phyloP scores from a whole-genome alignment of 2,797 vertebrate species.

The Falco rusticolus region DNA sequence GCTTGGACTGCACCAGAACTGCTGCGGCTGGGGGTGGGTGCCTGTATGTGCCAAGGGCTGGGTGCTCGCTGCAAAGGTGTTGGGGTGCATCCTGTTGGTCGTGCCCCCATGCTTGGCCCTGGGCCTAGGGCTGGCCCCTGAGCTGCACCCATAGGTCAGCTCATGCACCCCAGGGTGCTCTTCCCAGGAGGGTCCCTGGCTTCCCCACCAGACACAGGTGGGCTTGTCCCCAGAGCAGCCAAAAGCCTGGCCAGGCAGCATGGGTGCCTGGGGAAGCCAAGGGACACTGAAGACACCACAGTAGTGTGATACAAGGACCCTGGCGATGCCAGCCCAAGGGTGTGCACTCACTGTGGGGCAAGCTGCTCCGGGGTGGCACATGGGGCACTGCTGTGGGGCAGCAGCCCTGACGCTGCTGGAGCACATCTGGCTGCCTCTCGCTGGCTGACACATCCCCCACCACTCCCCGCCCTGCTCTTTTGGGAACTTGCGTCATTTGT shows the following conservation, averaged over 20 bases:
- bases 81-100: neutral
- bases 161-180: neutral
- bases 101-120: fast-evolving
- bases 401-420: neutral
- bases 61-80: fast-evolving
- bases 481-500: constrained; percentile 54
- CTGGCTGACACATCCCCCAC: neutral
- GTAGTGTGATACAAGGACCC: neutral
- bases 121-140: neutral
- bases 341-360: neutral
- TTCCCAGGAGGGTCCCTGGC: neutral
- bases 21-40: neutral
- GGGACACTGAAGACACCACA: neutral
- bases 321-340: fast-evolving
- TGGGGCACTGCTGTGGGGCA: neutral
- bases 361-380: neutral
- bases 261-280: neutral
- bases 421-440: neutral
- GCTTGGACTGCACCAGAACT: neutral
- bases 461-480: neutral
- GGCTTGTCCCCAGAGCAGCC: neutral
- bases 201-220: fast-evolving
- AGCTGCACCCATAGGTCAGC: fast-evolving
- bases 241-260: neutral
- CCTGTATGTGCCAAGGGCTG: neutral